Evolutionary conservation across 2,113 vertebrate species (phyloP).

Genomic region (Podocnemis expansa): DNA sequence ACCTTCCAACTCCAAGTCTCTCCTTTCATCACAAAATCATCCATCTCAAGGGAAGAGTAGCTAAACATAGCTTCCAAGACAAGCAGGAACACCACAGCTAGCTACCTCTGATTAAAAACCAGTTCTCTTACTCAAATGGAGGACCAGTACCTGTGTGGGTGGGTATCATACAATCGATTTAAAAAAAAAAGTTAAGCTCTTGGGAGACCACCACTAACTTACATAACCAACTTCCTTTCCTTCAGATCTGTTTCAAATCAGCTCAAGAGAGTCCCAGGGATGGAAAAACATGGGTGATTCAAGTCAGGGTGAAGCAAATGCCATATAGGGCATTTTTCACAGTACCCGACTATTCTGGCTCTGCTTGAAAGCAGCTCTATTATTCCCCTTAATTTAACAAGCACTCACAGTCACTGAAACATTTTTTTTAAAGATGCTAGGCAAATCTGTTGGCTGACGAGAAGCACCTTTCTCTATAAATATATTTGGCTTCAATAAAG

Average conservation of each 20-base stretch:
- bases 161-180: too few species aligned
- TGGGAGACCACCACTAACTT: not conserved
- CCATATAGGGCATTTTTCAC: not conserved
- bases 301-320: not conserved
- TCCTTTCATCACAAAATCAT: not conserved
- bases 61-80: not conserved
- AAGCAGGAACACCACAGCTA: not conserved
- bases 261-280: not conserved
- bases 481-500: not conserved
- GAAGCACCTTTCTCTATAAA: not conserved
- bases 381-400: not conserved
- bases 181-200: not conserved
- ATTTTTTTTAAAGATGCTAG: not conserved
- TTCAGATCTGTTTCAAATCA: not conserved
- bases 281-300: not conserved
- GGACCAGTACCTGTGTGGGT: not conserved
- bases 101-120: not conserved
- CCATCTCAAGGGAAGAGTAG: rapidly evolving
- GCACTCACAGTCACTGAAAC: not conserved
- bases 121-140: not conserved
- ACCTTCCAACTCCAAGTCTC: not conserved
- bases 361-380: not conserved
- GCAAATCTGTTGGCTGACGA: not conserved
- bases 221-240: not conserved
- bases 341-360: not conserved